These are phyloP conservation scores for Pteronura brasiliensis DNA, from an alignment of 2,113 vertebrate species.

Conservation along the genomic window DNA sequence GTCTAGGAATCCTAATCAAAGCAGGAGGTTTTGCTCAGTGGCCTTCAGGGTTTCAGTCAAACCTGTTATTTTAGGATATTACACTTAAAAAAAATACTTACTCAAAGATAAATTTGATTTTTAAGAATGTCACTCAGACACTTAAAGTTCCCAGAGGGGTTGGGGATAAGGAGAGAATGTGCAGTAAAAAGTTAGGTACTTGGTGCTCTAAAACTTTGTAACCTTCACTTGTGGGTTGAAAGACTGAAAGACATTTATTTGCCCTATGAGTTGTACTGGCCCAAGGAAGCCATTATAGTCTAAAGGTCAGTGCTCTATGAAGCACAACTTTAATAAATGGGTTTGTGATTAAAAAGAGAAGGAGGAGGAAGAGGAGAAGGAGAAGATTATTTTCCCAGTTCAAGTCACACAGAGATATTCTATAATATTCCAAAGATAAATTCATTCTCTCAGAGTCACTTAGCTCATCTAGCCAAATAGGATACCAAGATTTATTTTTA, in stretches of 20 bases:
- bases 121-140: constrained; percentile 74
- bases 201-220: constrained; percentile 76
- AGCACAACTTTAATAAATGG: constrained; percentile 77
- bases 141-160: constrained; percentile 61
- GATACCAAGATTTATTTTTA: neutral
- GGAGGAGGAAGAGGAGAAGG: neutral
- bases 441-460: neutral
- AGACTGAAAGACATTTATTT: constrained; percentile 69
- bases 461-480: neutral
- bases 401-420: neutral
- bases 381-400: neutral
- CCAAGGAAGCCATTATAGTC: constrained; percentile 76
- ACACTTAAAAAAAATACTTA: neutral
- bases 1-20: neutral
- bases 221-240: constrained; percentile 73
- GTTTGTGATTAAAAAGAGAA: constrained; percentile 34
- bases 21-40: neutral
- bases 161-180: constrained; percentile 67
- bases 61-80: neutral
- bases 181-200: constrained; percentile 68
- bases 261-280: constrained; percentile 63
- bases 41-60: constrained; percentile 9
- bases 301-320: constrained; percentile 76
- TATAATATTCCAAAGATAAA: neutral
- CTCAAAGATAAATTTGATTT: constrained; percentile 47